These are phyloP conservation scores for Notarius quadriscutis DNA, from an alignment of 2,113 vertebrate genomes.

Conservation along the genomic window DNA sequence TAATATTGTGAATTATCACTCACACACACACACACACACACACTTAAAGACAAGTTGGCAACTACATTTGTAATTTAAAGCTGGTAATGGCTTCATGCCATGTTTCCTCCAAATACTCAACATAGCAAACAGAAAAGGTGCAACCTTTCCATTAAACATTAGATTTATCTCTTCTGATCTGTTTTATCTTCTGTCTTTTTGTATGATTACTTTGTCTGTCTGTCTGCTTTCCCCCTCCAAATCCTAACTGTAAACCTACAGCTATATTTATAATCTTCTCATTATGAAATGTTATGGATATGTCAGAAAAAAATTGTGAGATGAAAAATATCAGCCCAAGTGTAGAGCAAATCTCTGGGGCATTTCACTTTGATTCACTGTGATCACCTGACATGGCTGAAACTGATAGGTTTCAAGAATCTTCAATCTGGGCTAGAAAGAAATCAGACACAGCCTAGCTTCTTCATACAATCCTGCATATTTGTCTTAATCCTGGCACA, in stretches of 20 bases:
- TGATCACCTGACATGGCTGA: background rate
- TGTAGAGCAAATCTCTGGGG: background rate
- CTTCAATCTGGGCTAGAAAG: background rate
- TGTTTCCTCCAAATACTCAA: background rate
- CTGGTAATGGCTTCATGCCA: background rate
- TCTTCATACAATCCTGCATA: background rate
- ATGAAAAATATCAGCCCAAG: background rate
- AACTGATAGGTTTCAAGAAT: background rate
- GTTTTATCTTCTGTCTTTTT: background rate
- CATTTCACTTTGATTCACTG: background rate
- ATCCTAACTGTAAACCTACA: background rate
- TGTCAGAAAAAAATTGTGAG: background rate
- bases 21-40: background rate
- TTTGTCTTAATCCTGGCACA: background rate
- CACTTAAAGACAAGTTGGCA: background rate
- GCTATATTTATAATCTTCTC: background rate
- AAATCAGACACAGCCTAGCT: background rate
- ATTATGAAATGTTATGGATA: background rate
- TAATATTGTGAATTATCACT: background rate
- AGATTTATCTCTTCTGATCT: background rate
- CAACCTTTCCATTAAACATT: background rate
- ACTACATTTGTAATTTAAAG: background rate
- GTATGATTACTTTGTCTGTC: background rate
- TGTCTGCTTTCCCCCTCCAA: background rate
- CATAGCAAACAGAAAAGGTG: background rate